phyloP scores from a whole-genome alignment of 2,888 invertebrate species.

The Metellina segmentata region DNA sequence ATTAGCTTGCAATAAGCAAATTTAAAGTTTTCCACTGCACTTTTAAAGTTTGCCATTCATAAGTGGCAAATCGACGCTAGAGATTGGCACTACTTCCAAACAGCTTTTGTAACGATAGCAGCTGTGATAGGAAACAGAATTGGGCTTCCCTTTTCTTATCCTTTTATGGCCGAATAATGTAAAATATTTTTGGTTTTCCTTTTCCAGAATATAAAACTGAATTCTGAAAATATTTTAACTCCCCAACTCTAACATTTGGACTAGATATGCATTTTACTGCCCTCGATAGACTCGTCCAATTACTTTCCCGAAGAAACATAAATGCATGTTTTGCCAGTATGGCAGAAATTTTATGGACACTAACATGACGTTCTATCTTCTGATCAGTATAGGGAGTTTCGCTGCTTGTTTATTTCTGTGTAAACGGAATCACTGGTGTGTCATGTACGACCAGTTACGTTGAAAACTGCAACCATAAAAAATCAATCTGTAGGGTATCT shows the following conservation, averaged over 20 bases:
- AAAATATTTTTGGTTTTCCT: not conserved
- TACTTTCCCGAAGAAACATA: conserved; percentile 16
- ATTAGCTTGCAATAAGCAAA: not conserved
- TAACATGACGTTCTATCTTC: conserved; percentile 12
- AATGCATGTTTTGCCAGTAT: conserved; percentile 21
- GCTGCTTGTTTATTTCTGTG: not conserved
- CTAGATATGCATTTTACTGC: conserved; percentile 1
- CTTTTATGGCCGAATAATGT: not conserved
- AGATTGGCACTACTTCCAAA: not conserved
- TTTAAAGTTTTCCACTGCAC: not conserved
- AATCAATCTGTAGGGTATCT: not conserved
- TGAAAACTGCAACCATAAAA: not conserved
- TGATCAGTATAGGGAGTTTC: not conserved
- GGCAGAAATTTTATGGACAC: conserved; percentile 30
- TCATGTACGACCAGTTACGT: not conserved
- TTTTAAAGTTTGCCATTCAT: not conserved
- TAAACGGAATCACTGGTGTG: not conserved
- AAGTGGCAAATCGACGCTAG: not conserved
- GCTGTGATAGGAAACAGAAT: not conserved
- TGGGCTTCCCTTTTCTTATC: not conserved
- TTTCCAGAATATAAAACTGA: conserved; percentile 10
- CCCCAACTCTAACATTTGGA: not conserved
- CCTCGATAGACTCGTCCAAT: not conserved
- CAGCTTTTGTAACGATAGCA: not conserved
- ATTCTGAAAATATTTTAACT: not conserved